Evolutionary conservation across 2,797 vertebrate species (phyloP), one percentile per base, ranked within the genome.

Genomic region (Lagodon rhomboides): DNA sequence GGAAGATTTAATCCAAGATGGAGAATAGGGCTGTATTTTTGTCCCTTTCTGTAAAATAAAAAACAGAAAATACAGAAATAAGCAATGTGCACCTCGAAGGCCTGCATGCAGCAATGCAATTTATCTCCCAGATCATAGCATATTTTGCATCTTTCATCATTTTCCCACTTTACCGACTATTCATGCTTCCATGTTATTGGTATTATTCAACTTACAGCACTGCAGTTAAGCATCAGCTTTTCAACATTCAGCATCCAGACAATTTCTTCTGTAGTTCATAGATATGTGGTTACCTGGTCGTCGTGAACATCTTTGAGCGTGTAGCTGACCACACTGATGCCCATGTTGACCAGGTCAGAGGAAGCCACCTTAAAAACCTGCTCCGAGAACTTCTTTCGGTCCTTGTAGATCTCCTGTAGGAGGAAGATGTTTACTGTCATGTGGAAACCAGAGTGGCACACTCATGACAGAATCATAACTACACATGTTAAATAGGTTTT

Each of bases 361-460:
- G 98, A 98, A 0, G 98, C 97, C 85, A 99, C 98, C 71, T 97
- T 97, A 77, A 98, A 99, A 41, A 98, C 97, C 82, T 98, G 95
- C 87, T 98, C 97, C 0, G 98, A 98, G 91, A 99, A 99, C 93
- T 98, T 99, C 94, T 98, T 96, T 0, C 97, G 90, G 92, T 99
- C 98, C 89, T 98, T 98, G 89, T 99, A 98, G 93, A 98, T 98
- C 89, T 98, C 97, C 97, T 98, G 79, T 0, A 25, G 51, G 20
- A 62, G 10, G 55, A 41, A 76, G 18, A 27, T 9, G 10, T n/a
- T 75, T 2, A 22, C n/a, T 18, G 12, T 38, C 23, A 49, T 15
- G 38, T n/a, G 8, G 7, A 22, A 11, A 23, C 3, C 3, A 23
- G n/a, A 54, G 63, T 4, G 20, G 6, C 3, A 13, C 2, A 17